phyloP scores from a whole-genome alignment of 2,797 vertebrate species.

The Rhinichthys osculus region DNA sequence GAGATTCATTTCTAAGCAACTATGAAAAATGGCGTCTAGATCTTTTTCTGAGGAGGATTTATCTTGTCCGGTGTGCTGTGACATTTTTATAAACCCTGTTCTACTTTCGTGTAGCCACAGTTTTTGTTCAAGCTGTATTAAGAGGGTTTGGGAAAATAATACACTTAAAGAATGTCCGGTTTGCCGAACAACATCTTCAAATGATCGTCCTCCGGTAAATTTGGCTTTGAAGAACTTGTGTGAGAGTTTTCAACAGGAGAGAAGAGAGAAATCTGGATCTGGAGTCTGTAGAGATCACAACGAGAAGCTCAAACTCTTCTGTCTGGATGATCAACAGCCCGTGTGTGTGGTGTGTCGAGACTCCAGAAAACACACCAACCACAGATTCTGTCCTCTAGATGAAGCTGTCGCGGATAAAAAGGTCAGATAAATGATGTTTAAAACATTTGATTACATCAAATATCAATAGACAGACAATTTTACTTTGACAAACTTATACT shows the following conservation, averaged over 20 bases:
- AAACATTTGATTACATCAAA: not conserved
- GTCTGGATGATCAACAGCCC: not conserved
- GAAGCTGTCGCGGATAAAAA: not conserved
- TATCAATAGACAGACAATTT: not conserved
- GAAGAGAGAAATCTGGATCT: not conserved
- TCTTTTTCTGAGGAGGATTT: not conserved
- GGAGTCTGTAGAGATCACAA: not conserved
- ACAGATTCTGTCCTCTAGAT: not conserved
- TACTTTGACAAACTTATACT: too few species aligned
- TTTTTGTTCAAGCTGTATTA: conserved; percentile 1
- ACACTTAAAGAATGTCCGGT: not conserved
- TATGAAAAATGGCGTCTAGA: not conserved
- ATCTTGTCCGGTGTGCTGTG: conserved; percentile 21
- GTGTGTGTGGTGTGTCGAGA: conserved; percentile 4
- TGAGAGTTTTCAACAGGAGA: not conserved
- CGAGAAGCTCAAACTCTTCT: not conserved
- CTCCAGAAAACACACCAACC: not conserved
- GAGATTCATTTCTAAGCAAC: not conserved
- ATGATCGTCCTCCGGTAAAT: not conserved
- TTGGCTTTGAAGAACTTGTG: not conserved
- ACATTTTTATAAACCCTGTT: conserved; percentile 5
- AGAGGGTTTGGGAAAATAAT: not conserved
- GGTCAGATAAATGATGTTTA: not conserved
- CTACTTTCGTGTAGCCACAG: not conserved
- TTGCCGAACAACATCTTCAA: not conserved